Conservation (phyloP, 2,888 invertebrate genomes). For the Lomographa bimaculata region DNA sequence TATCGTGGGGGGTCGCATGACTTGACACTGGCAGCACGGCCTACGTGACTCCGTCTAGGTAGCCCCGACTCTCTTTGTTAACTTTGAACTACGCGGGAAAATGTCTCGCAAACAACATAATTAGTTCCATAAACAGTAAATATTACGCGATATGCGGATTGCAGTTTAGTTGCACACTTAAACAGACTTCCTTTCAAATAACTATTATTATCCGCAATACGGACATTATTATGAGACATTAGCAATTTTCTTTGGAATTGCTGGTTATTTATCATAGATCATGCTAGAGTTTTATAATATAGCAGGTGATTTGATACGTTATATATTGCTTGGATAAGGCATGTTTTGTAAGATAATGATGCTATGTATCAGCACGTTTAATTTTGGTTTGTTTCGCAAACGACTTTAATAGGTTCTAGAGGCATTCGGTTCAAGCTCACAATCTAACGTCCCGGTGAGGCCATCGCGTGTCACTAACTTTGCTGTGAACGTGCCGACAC, state of each 20-base stretch:
- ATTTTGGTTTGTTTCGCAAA: slow-evolving; percentile 55
- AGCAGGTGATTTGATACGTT: slow-evolving; percentile 14
- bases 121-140: slow-evolving; percentile 42
- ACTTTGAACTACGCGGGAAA: slow-evolving; percentile 12
- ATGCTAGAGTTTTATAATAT: slow-evolving; percentile 14
- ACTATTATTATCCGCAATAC: slow-evolving; percentile 38
- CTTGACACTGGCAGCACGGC: slow-evolving; percentile 37
- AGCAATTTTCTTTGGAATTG: slow-evolving; percentile 13
- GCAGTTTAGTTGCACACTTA: slow-evolving; percentile 36
- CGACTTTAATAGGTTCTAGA: slow-evolving; percentile 43
- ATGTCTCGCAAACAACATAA: slow-evolving; percentile 43
- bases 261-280: slow-evolving; percentile 12
- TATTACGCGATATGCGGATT: slow-evolving; percentile 34
- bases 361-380: slow-evolving; percentile 22
- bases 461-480: slow-evolving; percentile 56
- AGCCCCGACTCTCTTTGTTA: neutral
- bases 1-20: slow-evolving; percentile 62
- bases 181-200: slow-evolving; percentile 37
- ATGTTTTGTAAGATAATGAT: slow-evolving; percentile 13
- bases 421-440: slow-evolving; percentile 58
- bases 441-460: slow-evolving; percentile 50
- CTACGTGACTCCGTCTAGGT: slow-evolving; percentile 29
- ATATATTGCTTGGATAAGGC: slow-evolving; percentile 6
- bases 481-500: slow-evolving; percentile 58
- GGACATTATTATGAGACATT: slow-evolving; percentile 24